Percentiles rank a stretch among this genome's conserved stretches.
phyloP scores from a whole-genome alignment of 2,888 invertebrate species.

The Electrophaes corylata region DNA sequence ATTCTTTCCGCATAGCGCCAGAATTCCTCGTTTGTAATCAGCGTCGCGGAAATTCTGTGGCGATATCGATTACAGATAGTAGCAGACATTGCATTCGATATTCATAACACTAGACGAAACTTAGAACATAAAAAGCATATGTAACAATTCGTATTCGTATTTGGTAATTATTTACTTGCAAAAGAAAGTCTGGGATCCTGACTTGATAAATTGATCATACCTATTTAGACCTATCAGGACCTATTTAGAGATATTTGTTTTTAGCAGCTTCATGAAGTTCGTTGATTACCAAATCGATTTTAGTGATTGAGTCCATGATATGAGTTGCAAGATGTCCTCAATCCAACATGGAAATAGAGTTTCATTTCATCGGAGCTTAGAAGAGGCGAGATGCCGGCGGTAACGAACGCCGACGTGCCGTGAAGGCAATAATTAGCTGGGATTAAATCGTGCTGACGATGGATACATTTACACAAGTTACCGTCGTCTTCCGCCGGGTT shows the following conservation, averaged over 20 bases:
- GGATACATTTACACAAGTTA: conserved; percentile 9
- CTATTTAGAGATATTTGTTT: conserved; percentile 40
- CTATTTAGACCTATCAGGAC: no score
- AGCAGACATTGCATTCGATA: conserved; percentile 35
- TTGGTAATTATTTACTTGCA: not conserved
- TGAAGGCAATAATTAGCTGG: conserved; percentile 66
- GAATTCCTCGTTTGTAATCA: conserved; percentile 42
- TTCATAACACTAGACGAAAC: not conserved
- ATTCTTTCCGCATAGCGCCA: conserved; percentile 39
- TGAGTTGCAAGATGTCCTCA: conserved; percentile 46
- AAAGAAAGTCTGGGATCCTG: conserved; percentile 9
- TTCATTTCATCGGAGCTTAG: conserved; percentile 46
- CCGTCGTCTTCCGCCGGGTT: not conserved
- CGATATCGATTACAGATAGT: conserved; percentile 46
- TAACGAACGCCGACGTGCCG: conserved; percentile 45
- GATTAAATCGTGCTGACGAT: conserved; percentile 65
- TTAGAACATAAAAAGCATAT: not conserved
- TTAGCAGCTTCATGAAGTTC: conserved; percentile 51
- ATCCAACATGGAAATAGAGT: conserved; percentile 58
- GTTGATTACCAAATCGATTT: conserved; percentile 55
- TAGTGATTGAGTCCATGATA: conserved; percentile 49
- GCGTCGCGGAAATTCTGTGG: conserved; percentile 43
- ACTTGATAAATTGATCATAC: conserved; percentile 35
- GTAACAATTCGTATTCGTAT: not conserved
- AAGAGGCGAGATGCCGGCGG: conserved; percentile 41